Conservation (phyloP, 2,113 vertebrate species). For the Narcine bancroftii region DNA sequence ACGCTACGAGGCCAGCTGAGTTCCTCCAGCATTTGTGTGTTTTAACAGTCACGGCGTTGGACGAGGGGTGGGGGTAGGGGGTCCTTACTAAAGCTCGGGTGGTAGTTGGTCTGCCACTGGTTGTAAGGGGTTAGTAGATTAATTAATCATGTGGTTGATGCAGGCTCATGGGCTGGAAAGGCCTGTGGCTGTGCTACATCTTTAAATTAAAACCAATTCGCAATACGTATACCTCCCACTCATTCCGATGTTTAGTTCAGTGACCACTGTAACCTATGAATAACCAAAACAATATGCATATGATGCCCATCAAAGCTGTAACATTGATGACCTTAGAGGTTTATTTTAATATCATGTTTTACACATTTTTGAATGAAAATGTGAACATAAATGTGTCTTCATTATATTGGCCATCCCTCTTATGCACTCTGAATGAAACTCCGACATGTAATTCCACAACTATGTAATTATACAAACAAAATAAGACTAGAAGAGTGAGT, state of each 20-base stretch:
- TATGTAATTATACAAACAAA: not conserved
- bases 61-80: no score
- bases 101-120: no score
- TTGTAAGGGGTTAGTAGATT: no score
- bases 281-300: not conserved
- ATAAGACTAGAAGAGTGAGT: not conserved
- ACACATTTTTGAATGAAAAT: not conserved
- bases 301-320: not conserved
- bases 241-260: not conserved
- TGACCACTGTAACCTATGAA: not conserved
- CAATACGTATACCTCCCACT: not conserved
- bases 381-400: not conserved
- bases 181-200: no score
- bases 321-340: not conserved
- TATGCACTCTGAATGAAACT: no score
- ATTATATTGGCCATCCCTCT: no score
- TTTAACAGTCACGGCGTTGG: no score
- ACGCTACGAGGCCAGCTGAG: no score
- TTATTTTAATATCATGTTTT: not conserved
- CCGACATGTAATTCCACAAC: not conserved
- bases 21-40: no score
- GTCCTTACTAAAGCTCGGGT: no score
- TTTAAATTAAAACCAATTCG: not conserved
- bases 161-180: no score
- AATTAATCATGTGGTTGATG: no score